Base-by-base conservation (phyloP, 2,888 invertebrate genomes). In the Drosophila fulvimacula region DNA sequence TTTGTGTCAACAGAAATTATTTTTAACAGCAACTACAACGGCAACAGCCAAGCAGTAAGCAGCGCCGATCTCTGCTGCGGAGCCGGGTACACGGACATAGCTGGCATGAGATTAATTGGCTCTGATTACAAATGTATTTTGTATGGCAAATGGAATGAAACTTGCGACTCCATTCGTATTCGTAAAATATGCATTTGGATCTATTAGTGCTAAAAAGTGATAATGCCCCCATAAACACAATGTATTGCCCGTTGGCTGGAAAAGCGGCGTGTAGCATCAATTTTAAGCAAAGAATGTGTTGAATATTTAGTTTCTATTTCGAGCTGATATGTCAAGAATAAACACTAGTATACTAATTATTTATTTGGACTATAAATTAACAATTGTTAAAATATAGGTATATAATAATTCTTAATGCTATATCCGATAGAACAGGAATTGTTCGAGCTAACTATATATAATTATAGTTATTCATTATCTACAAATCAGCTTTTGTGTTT, bases 1-100 rank as follows among this genome's bases (percentile, higher is more conserved):
- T 85, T 89, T 85, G 85, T 89, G 89, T 85, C 89, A 88, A 89
- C 85, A 89, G 82, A 88, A 89, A 87, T 85, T 89, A 85, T 85
- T 85, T 85, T 85, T 88, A 85, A 85, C 85, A 89, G 80, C 82
- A 87, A 77, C 73, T 77, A 72, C 84, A 73, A 67, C 81, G 60
- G 52, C 70, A 55, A 57, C 69, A 38, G 24, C 53, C 53, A 30
- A 39, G 36, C 46, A 59, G 39, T 39, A 30, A 39, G 36, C 46
- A 59, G 39, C 62, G 38, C 63, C 65, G 70, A 66, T 53, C 61
- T 38, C 34, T 48, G 64, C 44, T 48, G 51, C 51, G 38, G 62
- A 62, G 56, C 48, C 53, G 56, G 53, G 64, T 66, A 66, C 55
- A 63, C 69, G 36, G 57, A 66, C 55, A 63, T 72, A 39, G 57